Percentiles rank a stretch among this genome's conserved stretches.
Evolutionary conservation across 2,888 invertebrate species (phyloP).

Genomic region (Hyposoter didymator): DNA sequence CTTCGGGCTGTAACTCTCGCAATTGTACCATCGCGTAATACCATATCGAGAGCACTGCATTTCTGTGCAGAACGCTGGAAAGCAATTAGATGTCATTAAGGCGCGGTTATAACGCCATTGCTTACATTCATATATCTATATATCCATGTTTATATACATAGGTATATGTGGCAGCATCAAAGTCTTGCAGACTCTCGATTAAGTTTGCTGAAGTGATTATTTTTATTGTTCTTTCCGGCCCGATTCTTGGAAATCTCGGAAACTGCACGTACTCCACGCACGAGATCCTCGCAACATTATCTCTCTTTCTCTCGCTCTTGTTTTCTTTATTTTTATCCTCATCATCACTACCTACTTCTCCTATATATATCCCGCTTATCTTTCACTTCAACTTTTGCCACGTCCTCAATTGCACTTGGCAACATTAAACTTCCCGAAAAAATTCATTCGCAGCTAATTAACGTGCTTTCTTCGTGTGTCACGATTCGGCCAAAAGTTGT

Average conservation of each 20-base stretch:
- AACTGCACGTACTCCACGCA: slow-evolving; percentile 76
- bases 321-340: slow-evolving; percentile 66
- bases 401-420: background rate
- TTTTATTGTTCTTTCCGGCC: slow-evolving; percentile 84
- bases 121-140: slow-evolving; percentile 48
- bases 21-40: slow-evolving; percentile 47
- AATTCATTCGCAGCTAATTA: background rate
- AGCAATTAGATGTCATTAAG: slow-evolving; percentile 83
- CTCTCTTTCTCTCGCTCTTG: slow-evolving; percentile 41
- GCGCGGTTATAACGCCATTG: slow-evolving; percentile 67
- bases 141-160: slow-evolving; percentile 13
- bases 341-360: slow-evolving; percentile 30
- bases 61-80: slow-evolving; percentile 81
- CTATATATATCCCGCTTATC: slow-evolving; percentile 14
- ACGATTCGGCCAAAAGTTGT: background rate
- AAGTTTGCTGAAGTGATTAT: slow-evolving; percentile 83
- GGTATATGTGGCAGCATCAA: slow-evolving; percentile 39
- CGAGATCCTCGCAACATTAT: slow-evolving; percentile 73
- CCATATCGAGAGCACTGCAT: slow-evolving; percentile 76
- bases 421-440: background rate
- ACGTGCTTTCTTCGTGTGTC: background rate
- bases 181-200: slow-evolving; percentile 75
- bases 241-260: slow-evolving; percentile 82
- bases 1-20: background rate
- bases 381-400: slow-evolving; percentile 30